Base-by-base conservation (phyloP, 2,888 invertebrate species). In the Troides oblongomaculatus region DNA sequence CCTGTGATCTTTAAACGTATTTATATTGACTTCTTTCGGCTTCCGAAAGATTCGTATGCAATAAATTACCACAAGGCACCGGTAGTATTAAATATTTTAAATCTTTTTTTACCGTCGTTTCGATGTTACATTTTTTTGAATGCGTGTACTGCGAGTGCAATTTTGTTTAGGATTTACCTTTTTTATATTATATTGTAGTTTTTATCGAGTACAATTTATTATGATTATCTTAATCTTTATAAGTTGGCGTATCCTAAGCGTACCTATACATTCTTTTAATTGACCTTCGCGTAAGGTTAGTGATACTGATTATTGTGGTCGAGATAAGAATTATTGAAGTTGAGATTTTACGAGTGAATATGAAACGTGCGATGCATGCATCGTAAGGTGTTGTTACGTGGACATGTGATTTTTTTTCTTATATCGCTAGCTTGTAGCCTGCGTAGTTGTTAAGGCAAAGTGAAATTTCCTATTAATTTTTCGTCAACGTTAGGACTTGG, bases 221-320 rank as follows among this genome's bases (percentile, higher is more conserved):
- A 84, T 83, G 81, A 81, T 81, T 83, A 84, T 83, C 79, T 81
- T 85, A 84, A 84, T 85, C 80, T 87, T 86, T 85, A 81, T 89
- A 89, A 87, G 88, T 90, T 86, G 81, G 86, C 83, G 84, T 88
- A 87, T 87, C 87, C 80, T 90, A 90, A 88, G 90, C 88, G 85
- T 90, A 91, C 89, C 90, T 89, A 90, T 90, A 92, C 92, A 92
- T 92, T 92, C 92, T 92, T 89, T 90, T 80, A 82, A 91, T 92
- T 92, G 90, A 92, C 92, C 92, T 92, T 92, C 87, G 84, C 75
- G 90, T 84, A 92, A 92, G 92, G 92, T 92, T 92, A 92, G 92
- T 92, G 92, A 92, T 92, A 92, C 86, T 90, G 89, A 82, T 88
- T 87, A 85, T 84, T 85, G 83, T 86, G 88, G 84, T 84, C 82